phyloP scores from a whole-genome alignment of 2,113 vertebrate species.

The Brienomyrus longianalis region DNA sequence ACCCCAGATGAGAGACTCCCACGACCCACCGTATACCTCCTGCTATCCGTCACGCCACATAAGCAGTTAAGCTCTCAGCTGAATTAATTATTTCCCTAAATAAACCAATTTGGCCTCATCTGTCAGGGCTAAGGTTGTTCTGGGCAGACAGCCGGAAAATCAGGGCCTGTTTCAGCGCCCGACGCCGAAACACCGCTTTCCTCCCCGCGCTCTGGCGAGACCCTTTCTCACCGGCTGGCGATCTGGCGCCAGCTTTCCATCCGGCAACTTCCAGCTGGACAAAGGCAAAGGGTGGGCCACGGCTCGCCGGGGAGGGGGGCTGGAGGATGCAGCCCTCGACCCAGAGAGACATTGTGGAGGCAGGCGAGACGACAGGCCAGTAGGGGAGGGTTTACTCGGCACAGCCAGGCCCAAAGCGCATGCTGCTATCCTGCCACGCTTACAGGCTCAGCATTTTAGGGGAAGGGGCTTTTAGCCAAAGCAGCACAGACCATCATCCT shows the following conservation, averaged over 20 bases:
- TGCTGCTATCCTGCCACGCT: not conserved
- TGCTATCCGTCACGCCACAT: not conserved
- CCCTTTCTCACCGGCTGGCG: not conserved
- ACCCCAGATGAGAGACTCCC: not conserved
- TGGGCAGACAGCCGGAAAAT: not conserved
- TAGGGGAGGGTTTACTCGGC: not conserved
- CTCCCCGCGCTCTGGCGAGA: not conserved
- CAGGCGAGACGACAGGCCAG: not conserved
- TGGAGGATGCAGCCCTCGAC: too few species aligned
- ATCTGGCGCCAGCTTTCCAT: not conserved
- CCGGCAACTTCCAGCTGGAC: not conserved
- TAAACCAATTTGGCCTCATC: constrained; percentile 6
- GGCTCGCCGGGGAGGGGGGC: not conserved
- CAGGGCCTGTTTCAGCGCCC: not conserved
- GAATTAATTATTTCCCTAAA: constrained; percentile 6
- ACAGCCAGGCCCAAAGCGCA: not conserved
- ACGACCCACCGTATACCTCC: not conserved
- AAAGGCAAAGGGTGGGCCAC: not conserved
- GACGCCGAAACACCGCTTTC: not conserved
- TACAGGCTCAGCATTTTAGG: not conserved
- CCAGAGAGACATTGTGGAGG: not conserved
- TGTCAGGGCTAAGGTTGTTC: not conserved
- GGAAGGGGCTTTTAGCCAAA: not conserved
- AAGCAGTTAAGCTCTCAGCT: not conserved
- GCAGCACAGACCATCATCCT: not conserved